These are phyloP conservation scores for Venustaconcha ellipsiformis DNA, from an alignment of 1,140 invertebrate species.

Conservation along the genomic window DNA sequence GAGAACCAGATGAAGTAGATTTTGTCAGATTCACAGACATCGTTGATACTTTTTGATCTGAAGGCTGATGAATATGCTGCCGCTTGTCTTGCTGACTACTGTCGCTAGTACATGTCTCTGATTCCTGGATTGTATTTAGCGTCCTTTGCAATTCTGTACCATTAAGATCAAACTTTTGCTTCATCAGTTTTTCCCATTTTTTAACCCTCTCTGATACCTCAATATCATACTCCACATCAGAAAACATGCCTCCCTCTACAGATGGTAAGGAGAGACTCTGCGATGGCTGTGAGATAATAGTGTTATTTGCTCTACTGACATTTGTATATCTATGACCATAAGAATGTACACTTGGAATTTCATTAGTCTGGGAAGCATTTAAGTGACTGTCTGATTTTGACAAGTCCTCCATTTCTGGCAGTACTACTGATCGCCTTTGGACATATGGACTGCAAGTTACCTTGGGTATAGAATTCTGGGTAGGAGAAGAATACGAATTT, in stretches of 20 bases:
- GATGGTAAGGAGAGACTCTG: slow-evolving; percentile 25
- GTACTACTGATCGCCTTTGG: slow-evolving; percentile 29
- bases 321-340: not conserved
- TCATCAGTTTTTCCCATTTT: slow-evolving; percentile 62
- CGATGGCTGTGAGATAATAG: slow-evolving; percentile 1
- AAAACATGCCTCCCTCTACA: slow-evolving; percentile 59
- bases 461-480: slow-evolving; percentile 35
- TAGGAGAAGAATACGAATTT: not conserved
- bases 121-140: slow-evolving; percentile 32
- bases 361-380: slow-evolving; percentile 9
- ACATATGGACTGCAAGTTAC: slow-evolving; percentile 42
- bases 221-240: slow-evolving; percentile 65
- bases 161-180: slow-evolving; percentile 35
- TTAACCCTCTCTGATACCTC: slow-evolving; percentile 62
- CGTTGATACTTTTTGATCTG: slow-evolving; percentile 25
- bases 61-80: slow-evolving; percentile 1
- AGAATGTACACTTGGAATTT: not conserved
- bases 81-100: slow-evolving; percentile 11
- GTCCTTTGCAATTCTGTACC: slow-evolving; percentile 27
- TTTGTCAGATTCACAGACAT: slow-evolving; percentile 42
- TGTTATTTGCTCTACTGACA: not conserved
- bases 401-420: slow-evolving; percentile 47
- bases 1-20: slow-evolving; percentile 29
- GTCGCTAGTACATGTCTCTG: slow-evolving; percentile 24
- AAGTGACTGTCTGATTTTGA: slow-evolving; percentile 62